phyloP scores from a whole-genome alignment of 1,140 invertebrate species.

The Probaryconus sp. region DNA sequence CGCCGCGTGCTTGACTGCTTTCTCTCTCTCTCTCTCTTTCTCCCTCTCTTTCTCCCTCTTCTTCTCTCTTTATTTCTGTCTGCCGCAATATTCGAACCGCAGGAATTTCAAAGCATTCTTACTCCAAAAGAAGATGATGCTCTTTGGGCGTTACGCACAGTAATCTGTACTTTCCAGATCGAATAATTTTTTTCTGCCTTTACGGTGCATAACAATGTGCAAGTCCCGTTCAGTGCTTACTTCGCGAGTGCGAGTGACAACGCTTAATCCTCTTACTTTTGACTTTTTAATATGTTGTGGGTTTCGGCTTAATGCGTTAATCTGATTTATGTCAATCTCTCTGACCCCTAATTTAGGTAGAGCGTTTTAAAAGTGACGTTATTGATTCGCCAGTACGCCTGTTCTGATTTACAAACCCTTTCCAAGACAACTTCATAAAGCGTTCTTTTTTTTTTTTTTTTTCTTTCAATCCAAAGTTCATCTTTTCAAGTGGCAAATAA shows the following conservation, averaged over 20 bases:
- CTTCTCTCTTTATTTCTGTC: constrained; percentile 43
- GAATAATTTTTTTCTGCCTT: constrained; percentile 25
- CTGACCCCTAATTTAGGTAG: background rate
- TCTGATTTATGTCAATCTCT: constrained; percentile 3
- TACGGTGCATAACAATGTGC: background rate
- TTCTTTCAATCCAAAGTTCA: too few species aligned
- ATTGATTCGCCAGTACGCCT: background rate
- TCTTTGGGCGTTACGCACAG: constrained; percentile 19
- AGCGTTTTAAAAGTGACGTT: background rate
- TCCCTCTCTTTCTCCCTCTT: constrained; percentile 11
- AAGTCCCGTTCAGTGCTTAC: constrained; percentile 1
- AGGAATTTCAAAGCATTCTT: constrained; percentile 43
- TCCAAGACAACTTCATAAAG: too few species aligned
- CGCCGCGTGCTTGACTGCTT: constrained; percentile 36
- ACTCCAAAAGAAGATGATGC: constrained; percentile 38
- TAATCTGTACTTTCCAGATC: constrained; percentile 25
- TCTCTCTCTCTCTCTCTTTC: constrained; percentile 33
- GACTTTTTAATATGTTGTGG: background rate
- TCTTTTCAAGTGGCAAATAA: too few species aligned
- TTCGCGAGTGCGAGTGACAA: background rate
- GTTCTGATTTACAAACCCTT: too few species aligned
- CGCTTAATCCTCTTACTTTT: constrained; percentile 9
- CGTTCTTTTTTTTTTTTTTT: too few species aligned
- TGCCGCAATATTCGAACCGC: constrained; percentile 47
- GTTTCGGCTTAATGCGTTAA: background rate